Evolutionary conservation across 2,888 invertebrate species (phyloP), one percentile per base, ranked within the genome.

Genomic region (Lochmaea capreae): DNA sequence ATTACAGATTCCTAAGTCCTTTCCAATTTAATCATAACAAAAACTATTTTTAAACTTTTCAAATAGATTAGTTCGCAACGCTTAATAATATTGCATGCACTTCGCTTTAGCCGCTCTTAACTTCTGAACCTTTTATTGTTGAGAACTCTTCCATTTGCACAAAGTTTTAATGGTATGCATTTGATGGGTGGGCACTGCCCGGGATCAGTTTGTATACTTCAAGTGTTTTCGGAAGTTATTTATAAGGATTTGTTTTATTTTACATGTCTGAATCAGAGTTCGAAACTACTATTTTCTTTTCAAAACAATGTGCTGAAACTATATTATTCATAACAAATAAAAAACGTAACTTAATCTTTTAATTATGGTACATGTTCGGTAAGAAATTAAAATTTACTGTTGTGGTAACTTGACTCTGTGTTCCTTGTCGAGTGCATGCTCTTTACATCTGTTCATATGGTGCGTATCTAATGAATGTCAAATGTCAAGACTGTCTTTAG

Each of bases 101-200:
- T 61, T n/a, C 49, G 33, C n/a, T 65, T 26, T 33, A 54, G 39
- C 42, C 14, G 39, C 26, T 58, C 14, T 22, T 18, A 26, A 63
- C 54, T 57, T 58, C 18, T 22, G 71, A 71, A 71, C 22, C 58
- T 58, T 71, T 54, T 67, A 4, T n/a, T 22, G 54, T 42, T 33
- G 26, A n/a, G 59, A 33, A 33, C 62, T 71, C 58, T 58, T 63
- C 54, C 63, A 63, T 70, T 63, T 63, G 42, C 22, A 12, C 33
- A 46, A 71, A 71, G 65, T 71, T 71, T 71, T 71, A 71, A 65
- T 71, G 58, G 57, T 58, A 65, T 58, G 71, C 57, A 58, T 16
- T 62, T 18, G 62, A 62, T 62, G 16, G 12, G 9, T 62, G 16
- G 16, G 42, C n/a, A 62, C 12, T 42, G 42, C 18, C 43, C 1